Conservation (phyloP, 2,888 invertebrate genomes). For the Drosophila falleni region DNA sequence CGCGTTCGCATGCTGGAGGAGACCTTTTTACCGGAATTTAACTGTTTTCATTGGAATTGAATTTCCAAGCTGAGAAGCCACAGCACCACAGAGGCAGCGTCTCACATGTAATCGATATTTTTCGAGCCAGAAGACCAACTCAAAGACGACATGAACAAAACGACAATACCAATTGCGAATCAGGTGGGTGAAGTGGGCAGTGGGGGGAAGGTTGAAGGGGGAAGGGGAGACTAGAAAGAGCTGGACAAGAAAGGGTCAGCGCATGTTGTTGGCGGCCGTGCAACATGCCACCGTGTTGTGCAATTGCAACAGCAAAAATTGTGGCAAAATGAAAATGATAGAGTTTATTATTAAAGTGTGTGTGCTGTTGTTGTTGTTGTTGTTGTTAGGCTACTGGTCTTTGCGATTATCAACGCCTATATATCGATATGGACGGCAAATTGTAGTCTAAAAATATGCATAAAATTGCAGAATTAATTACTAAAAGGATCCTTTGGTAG, state of each 20-base stretch:
- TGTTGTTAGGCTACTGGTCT: conserved; percentile 69
- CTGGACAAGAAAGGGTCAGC: conserved; percentile 54
- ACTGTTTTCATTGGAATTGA: conserved; percentile 79
- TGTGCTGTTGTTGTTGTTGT: conserved; percentile 24
- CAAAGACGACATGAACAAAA: conserved; percentile 42
- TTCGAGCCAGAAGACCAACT: conserved; percentile 63
- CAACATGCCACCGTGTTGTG: conserved; percentile 74
- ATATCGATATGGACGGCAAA: conserved; percentile 51
- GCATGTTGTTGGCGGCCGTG: conserved; percentile 52
- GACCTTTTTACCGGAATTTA: conserved; percentile 80
- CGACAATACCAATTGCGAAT: conserved; percentile 48
- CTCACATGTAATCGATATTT: conserved; percentile 81
- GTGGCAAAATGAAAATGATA: conserved; percentile 69
- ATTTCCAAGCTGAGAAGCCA: conserved; percentile 59
- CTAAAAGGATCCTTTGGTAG: conserved; percentile 11
- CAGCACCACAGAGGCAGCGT: conserved; percentile 37
- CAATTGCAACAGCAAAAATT: conserved; percentile 36
- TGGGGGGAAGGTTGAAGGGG: neutral
- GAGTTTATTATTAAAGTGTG: conserved; percentile 65
- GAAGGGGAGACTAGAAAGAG: neutral
- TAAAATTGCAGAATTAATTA: conserved; percentile 65
- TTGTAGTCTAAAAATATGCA: conserved; percentile 58
- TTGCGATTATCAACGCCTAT: conserved; percentile 59
- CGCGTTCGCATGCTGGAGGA: conserved; percentile 69
- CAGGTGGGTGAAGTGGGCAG: conserved; percentile 7